A percentile compares a stretch with the other conserved stretches of the same genome.
These are phyloP conservation scores for Drosophila nr. fundita DNA, from an alignment of 2,888 invertebrate species.

Conservation along the genomic window DNA sequence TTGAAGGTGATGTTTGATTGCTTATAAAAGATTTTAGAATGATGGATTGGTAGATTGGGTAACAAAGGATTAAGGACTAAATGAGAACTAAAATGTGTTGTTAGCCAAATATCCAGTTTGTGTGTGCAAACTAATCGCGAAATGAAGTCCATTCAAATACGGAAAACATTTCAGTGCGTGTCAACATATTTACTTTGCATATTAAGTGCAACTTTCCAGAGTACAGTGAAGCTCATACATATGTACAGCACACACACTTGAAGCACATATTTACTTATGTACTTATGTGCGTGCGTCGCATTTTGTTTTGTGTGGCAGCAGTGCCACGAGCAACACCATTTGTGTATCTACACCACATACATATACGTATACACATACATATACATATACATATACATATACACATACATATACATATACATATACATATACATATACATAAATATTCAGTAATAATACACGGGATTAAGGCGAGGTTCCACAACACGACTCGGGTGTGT, in stretches of 20 bases:
- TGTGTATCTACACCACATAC: too few species aligned
- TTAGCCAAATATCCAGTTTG: not conserved
- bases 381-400: too few species aligned
- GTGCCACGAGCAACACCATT: not conserved
- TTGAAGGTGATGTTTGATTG: not conserved
- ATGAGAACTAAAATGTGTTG: not conserved
- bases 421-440: too few species aligned
- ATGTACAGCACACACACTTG: not conserved
- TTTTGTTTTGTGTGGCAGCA: slow-evolving; percentile 20
- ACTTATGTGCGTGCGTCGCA: slow-evolving; percentile 4
- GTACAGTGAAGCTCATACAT: not conserved
- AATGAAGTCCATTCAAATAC: slow-evolving; percentile 31
- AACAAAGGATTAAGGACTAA: not conserved
- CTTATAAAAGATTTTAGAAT: not conserved
- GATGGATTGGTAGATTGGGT: not conserved
- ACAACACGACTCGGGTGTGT: slow-evolving; percentile 31
- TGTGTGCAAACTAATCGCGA: slow-evolving; percentile 16
- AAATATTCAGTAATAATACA: not conserved
- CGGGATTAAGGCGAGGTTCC: not conserved
- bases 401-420: too few species aligned
- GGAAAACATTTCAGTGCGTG: slow-evolving; percentile 1
- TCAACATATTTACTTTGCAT: slow-evolving; percentile 26
- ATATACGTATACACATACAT: too few species aligned
- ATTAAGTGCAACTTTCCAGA: slow-evolving; percentile 30
- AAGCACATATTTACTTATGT: not conserved